Evolutionary conservation across 2,888 invertebrate genomes (phyloP), one percentile per base, ranked within the genome.

Genomic region (Dynastes maya): DNA sequence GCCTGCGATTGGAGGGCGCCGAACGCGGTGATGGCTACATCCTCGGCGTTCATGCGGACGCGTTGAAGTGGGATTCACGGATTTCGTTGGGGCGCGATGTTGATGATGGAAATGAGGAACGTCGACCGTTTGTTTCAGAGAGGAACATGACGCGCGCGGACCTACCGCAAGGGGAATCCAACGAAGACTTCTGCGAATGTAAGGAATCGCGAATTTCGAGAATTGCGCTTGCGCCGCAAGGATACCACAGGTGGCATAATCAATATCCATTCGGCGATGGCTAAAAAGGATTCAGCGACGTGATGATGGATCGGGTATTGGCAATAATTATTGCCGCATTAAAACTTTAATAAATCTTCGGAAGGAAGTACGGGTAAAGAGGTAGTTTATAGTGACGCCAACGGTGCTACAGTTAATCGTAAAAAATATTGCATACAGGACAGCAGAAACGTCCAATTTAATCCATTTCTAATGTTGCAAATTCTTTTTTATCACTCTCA

Each of bases 241-340:
- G 79, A 79, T 78, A 81, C 80, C 80, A 82, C 82, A 82, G 82
- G 82, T 82, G 82, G 82, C 76, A 74, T 37, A 80, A 82, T 82
- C 82, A 80, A 82, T 82, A 82, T 79, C 79, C 71, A 64, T 75
- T 51, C 53, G 64, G 16, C 63, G 55, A 55, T 55, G 55, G 32
- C 55, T 64, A 32, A 51, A 65, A 53, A 64, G 29, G 76, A 76
- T 53, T 55, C 53, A 53, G 16, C 53, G 71, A 55, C 22, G 55
- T 55, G 55, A 55, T 71, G 71, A 71, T 53, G 55, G 55, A 71
- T 32, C 11, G 22, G 53, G 55, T 9, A 55, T 29, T 13, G 63
- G 63, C 29, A 63, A 63, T 63, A 63, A 29, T 63, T 63, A 63
- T 63, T 63, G 29, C 63, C 63, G 63, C 13, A 63, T 58, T 58